These are phyloP conservation scores for Corythoichthys intestinalis DNA, from an alignment of 2,113 vertebrate species.

Conservation along the genomic window DNA sequence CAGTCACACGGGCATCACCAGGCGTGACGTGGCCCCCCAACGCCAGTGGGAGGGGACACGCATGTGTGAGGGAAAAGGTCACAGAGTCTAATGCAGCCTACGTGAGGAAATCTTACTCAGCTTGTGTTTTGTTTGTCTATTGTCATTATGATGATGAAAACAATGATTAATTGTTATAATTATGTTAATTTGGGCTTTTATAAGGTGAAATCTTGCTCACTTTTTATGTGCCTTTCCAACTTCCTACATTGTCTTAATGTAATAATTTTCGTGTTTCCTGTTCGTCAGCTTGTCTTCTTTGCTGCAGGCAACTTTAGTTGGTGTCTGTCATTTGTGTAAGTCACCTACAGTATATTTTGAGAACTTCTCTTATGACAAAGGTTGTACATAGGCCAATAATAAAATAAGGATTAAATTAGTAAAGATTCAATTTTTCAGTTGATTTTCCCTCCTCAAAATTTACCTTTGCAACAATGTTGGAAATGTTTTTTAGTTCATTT, in stretches of 20 bases:
- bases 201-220: not conserved
- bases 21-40: slow-evolving; percentile 30
- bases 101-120: slow-evolving; percentile 1
- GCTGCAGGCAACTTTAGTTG: not conserved
- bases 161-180: not conserved
- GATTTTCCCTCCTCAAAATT: no score
- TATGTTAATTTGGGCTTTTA: not conserved
- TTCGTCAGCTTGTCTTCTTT: not conserved
- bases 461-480: no score
- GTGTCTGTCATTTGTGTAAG: not conserved
- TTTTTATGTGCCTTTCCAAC: no score
- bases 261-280: not conserved
- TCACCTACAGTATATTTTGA: no score
- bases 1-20: slow-evolving; percentile 68
- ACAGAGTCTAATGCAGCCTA: slow-evolving; percentile 3
- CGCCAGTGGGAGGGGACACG: slow-evolving; percentile 8
- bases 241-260: not conserved
- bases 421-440: no score
- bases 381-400: no score
- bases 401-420: no score
- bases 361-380: no score
- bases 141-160: not conserved
- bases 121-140: not conserved
- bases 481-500: no score
- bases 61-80: slow-evolving; percentile 29